These are phyloP conservation scores for Aphrophora alni DNA, from an alignment of 2,888 invertebrate genomes.

Conservation along the genomic window DNA sequence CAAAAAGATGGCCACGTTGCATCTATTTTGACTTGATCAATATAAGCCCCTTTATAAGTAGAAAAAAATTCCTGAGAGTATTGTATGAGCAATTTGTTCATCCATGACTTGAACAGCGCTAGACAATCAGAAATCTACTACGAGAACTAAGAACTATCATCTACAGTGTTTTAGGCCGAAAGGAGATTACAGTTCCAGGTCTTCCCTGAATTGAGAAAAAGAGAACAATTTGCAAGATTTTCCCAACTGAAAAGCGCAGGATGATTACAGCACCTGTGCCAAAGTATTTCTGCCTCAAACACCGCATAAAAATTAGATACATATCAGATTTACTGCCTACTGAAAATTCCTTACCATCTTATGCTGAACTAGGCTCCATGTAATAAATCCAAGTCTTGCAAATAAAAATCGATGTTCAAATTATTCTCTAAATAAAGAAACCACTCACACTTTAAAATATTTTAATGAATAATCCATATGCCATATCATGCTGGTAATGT, in stretches of 20 bases:
- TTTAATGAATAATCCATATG: too few relatives aligned
- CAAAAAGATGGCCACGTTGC: constrained; percentile 11
- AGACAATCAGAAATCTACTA: too few relatives aligned
- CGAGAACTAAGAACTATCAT: too few relatives aligned
- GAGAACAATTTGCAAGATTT: constrained; percentile 28
- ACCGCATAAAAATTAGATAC: neutral
- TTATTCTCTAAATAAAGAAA: too few relatives aligned
- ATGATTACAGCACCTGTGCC: constrained; percentile 16
- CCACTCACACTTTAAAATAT: too few relatives aligned
- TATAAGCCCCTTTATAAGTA: neutral
- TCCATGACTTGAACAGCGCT: too few relatives aligned
- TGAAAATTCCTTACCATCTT: too few relatives aligned
- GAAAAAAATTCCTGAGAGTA: neutral
- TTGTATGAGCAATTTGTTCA: constrained; percentile 10
- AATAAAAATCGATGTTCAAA: too few relatives aligned
- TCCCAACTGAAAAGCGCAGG: constrained; percentile 13
- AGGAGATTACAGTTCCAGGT: neutral
- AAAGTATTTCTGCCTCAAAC: constrained; percentile 11
- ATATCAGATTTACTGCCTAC: too few relatives aligned
- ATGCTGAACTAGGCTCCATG: too few relatives aligned
- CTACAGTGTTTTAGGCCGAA: constrained; percentile 20
- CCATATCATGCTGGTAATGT: too few relatives aligned
- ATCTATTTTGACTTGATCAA: neutral
- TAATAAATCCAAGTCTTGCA: too few relatives aligned
- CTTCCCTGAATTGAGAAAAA: neutral